Conservation (phyloP, 2,888 invertebrate genomes). For the Axea sp. region DNA sequence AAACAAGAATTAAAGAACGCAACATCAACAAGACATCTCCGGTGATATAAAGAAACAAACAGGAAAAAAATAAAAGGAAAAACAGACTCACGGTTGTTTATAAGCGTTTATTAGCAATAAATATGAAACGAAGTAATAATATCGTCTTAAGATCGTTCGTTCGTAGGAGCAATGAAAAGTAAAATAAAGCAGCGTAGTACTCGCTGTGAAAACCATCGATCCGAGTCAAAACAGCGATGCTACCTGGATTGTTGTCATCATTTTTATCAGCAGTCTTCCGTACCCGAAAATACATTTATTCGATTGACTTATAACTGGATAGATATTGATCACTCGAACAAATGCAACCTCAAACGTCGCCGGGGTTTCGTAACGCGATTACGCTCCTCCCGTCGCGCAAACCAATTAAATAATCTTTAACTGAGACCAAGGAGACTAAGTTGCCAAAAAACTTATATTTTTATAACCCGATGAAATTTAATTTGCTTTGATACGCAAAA, state of each 20-base stretch:
- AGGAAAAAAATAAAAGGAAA: too few relatives aligned
- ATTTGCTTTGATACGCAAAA: conserved; percentile 46
- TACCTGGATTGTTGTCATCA: conserved; percentile 51
- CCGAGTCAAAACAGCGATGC: conserved; percentile 29
- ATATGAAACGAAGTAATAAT: too few relatives aligned
- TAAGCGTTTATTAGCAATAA: conserved; percentile 3
- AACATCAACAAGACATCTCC: background rate
- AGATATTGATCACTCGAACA: conserved; percentile 35
- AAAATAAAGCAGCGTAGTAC: background rate
- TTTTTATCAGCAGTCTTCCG: conserved; percentile 60
- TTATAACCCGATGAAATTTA: conserved; percentile 48
- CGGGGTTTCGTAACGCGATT: conserved; percentile 29
- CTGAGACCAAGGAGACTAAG: conserved; percentile 10
- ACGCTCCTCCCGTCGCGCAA: background rate
- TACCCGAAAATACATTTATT: conserved; percentile 46
- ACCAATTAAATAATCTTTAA: conserved; percentile 10
- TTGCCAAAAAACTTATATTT: conserved; percentile 48
- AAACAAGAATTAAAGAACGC: background rate
- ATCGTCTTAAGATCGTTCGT: too few relatives aligned
- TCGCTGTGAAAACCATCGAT: background rate
- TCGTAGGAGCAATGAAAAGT: background rate
- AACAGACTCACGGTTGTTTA: background rate
- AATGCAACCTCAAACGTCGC: conserved; percentile 16
- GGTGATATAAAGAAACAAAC: background rate
- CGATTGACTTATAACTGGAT: conserved; percentile 49